Percentiles rank a stretch among this genome's conserved stretches.
Evolutionary conservation across 2,797 vertebrate species (phyloP).

Genomic region (Mormyrus proboscirostris): DNA sequence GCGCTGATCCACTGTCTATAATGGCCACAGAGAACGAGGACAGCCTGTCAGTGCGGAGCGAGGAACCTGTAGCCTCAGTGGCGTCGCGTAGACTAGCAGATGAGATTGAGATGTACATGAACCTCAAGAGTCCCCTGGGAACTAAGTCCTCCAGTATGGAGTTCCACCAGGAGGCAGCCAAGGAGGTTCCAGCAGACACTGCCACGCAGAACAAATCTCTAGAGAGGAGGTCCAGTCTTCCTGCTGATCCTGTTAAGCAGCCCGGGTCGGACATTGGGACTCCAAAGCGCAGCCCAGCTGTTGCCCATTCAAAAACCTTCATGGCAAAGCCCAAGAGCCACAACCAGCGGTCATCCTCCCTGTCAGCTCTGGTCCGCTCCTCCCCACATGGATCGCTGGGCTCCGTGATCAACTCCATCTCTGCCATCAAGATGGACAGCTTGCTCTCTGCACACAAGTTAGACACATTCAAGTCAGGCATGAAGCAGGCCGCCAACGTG

Average conservation of each 20-base stretch:
- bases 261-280: conserved; percentile 42
- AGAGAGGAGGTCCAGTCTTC: conserved; percentile 83
- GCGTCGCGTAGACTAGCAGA: conserved; percentile 88
- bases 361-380: conserved; percentile 76
- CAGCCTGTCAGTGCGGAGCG: conserved; percentile 58
- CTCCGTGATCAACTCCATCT: conserved; percentile 85
- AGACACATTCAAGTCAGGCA: conserved; percentile 83
- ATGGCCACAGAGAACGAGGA: conserved; percentile 70
- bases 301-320: conserved; percentile 84
- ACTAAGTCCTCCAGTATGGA: conserved; percentile 88
- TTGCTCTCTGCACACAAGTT: conserved; percentile 90
- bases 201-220: conserved; percentile 42
- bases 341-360: conserved; percentile 67
- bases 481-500: conserved; percentile 93
- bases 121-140: conserved; percentile 74
- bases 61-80: conserved; percentile 68
- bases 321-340: conserved; percentile 66
- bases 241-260: conserved; percentile 59
- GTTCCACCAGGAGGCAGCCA: conserved; percentile 55
- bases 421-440: conserved; percentile 84
- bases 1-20: conserved; percentile 86
- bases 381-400: conserved; percentile 81
- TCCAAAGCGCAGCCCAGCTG: conserved; percentile 64
- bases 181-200: conserved; percentile 36
- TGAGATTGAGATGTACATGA: conserved; percentile 98